Evolutionary conservation across 2,113 vertebrate species (phyloP), one percentile per base, ranked within the genome.

Genomic region (Varanus komodoensis): DNA sequence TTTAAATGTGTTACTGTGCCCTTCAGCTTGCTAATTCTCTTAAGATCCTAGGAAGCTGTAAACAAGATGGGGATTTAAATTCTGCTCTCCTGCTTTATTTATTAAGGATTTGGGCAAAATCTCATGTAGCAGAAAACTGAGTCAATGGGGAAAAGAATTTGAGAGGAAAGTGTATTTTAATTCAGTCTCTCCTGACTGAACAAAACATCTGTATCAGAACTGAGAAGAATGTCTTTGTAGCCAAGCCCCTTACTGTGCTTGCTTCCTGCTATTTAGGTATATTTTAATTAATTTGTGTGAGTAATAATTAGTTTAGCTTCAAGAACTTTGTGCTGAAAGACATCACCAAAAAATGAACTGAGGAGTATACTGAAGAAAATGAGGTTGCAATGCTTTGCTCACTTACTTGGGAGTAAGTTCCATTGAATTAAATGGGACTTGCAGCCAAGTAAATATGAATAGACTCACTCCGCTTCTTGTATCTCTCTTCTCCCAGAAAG

Each of bases 231-330:
- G 90, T 87, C 89, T 86, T 85, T 93, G 90, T 61, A 75, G 95
- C 96, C 95, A 93, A 94, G 95, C 95, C 95, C 95, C 87, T 64
- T 86, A 95, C 92, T 82, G 50, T 89, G 94, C 94, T 89, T 93
- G 95, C 96, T 93, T 92, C 94, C 91, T 67, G 93, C 89, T 92
- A 95, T 97, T 94, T 95, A 14, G 86, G 91, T 92, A 81, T 96
- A 96, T 96, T 96, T 95, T 96, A 97, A 87, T 96, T 97, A 77
- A 96, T 94, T 96, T 93, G 88, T 95, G 96, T 97, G 97, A 96
- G 96, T 97, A 97, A 97, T 98, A 98, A 98, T 98, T 98, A 98
- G 97, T 96, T n/a, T 97, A 96, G 95, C 94, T 97, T 94, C 94
- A 95, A 95, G 95, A 97, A 98, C 96, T 95, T 95, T 97, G 96